These are phyloP conservation scores for Sebastes wilsoni DNA, from an alignment of 2,797 vertebrate genomes.

Conservation along the genomic window DNA sequence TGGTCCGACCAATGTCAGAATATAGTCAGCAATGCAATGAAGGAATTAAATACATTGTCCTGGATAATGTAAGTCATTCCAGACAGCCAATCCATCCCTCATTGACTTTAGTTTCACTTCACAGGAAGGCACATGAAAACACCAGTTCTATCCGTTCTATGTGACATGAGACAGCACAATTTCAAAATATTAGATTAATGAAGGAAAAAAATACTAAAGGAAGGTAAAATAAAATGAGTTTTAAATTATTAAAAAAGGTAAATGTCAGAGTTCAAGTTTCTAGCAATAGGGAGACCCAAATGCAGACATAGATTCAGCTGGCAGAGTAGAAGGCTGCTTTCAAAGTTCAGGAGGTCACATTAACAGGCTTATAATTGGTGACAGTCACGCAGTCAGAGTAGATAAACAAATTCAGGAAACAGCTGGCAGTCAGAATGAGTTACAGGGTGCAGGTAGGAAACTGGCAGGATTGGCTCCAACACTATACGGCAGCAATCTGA, in stretches of 20 bases:
- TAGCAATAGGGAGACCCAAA: neutral
- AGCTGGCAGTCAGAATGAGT: neutral
- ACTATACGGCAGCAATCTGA: neutral
- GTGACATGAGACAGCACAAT: neutral
- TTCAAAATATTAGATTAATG: neutral
- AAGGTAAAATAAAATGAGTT: neutral
- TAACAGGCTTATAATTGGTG: neutral
- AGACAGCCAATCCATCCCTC: neutral
- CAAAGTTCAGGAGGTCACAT: constrained; percentile 1
- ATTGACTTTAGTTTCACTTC: neutral
- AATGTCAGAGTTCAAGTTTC: neutral
- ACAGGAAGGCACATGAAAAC: neutral
- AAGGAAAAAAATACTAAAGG: neutral
- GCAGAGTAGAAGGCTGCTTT: neutral
- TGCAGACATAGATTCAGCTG: neutral
- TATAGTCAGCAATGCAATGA: too few relatives aligned
- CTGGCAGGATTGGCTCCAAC: neutral
- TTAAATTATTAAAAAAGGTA: neutral
- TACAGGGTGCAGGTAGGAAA: neutral
- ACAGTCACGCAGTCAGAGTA: neutral
- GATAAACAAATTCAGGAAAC: neutral
- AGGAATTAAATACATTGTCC: too few relatives aligned
- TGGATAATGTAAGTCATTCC: neutral
- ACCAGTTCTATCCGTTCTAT: neutral
- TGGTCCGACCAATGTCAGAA: too few relatives aligned